Percentiles rank a stretch among this genome's conserved stretches.
Evolutionary conservation across 2,888 invertebrate species (phyloP).

Genomic region (Molorchus minor): DNA sequence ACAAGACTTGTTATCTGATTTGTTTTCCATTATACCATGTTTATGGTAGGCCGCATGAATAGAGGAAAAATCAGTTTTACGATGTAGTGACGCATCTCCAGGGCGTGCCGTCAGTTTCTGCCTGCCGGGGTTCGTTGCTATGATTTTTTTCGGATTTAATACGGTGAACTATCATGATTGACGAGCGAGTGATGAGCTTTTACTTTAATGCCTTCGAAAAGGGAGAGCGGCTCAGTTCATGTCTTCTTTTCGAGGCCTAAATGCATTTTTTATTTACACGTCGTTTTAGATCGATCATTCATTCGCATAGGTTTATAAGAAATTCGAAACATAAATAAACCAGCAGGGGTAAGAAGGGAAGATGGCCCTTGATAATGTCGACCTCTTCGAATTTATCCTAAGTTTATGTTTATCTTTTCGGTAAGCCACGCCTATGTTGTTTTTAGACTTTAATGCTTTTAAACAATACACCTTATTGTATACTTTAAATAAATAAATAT

Average conservation of each 20-base stretch:
- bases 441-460: too few relatives aligned
- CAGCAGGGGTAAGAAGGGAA: slow-evolving; percentile 5
- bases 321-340: slow-evolving; percentile 17
- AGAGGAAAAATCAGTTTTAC: background rate
- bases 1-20: slow-evolving; percentile 2
- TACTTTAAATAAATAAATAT: too few relatives aligned
- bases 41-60: background rate
- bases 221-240: slow-evolving; percentile 35
- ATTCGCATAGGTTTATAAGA: slow-evolving; percentile 13
- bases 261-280: slow-evolving; percentile 46
- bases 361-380: slow-evolving; percentile 6
- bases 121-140: slow-evolving; percentile 1
- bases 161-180: slow-evolving; percentile 40
- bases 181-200: slow-evolving; percentile 47
- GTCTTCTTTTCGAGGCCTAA: slow-evolving; percentile 34
- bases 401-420: too few relatives aligned
- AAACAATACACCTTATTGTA: too few relatives aligned
- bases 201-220: slow-evolving; percentile 29
- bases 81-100: slow-evolving; percentile 1
- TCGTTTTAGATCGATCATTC: slow-evolving; percentile 31
- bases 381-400: slow-evolving; percentile 8
- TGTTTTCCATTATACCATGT: slow-evolving; percentile 4
- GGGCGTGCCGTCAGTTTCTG: background rate
- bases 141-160: slow-evolving; percentile 20
- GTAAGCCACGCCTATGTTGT: too few relatives aligned